Percentiles rank a stretch among this genome's conserved stretches.
Conservation (phyloP, 2,797 vertebrate genomes). For the Pseudocheirus occidentalis region DNA sequence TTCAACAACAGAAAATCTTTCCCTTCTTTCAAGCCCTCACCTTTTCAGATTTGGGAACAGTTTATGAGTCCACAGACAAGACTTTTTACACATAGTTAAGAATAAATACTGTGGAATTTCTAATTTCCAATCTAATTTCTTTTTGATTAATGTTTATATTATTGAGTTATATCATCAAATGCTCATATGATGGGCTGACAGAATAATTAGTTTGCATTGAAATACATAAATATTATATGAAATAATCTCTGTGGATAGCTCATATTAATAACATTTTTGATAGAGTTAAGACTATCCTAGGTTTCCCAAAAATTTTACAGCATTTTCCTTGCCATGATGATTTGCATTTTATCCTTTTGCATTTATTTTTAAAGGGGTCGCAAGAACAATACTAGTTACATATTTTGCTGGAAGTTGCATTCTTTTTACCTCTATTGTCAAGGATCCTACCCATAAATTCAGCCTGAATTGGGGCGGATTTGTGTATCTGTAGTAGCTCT, state of each 20-base stretch:
- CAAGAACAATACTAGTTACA: neutral
- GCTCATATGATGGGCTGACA: neutral
- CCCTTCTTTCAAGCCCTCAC: neutral
- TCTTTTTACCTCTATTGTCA: neutral
- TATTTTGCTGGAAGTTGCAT: neutral
- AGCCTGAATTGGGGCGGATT: neutral
- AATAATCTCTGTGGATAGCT: neutral
- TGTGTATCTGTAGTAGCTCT: neutral
- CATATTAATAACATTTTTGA: neutral
- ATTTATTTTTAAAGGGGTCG: neutral
- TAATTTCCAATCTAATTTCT: neutral
- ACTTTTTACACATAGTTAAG: neutral
- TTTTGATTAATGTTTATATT: neutral
- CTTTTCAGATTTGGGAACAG: neutral
- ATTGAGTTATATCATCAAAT: neutral
- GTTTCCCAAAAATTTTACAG: neutral
- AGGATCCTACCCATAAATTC: neutral
- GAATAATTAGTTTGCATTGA: neutral
- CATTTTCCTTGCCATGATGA: neutral
- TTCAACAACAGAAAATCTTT: neutral
- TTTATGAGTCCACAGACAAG: neutral
- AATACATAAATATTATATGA: neutral
- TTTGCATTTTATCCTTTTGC: neutral
- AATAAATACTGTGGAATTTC: neutral
- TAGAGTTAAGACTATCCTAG: neutral